These are phyloP conservation scores for Ectobius pallidus DNA, from an alignment of 2,888 invertebrate genomes.

Conservation along the genomic window DNA sequence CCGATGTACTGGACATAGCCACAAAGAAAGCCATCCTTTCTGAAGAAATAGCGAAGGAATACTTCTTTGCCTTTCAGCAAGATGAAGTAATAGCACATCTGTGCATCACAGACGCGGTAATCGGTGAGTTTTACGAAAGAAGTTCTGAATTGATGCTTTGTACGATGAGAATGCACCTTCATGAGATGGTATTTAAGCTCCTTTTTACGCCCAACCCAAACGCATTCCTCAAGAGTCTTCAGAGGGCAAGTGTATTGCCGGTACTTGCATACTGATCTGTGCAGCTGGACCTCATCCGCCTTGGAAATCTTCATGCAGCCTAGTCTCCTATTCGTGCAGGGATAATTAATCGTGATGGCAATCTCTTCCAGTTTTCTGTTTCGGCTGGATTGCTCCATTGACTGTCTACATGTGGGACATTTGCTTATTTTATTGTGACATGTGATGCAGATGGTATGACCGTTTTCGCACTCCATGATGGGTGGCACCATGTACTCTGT, in stretches of 20 bases:
- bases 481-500: neutral
- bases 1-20: neutral
- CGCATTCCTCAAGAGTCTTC: neutral
- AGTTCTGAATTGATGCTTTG: neutral
- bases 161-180: neutral
- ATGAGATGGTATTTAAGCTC: neutral
- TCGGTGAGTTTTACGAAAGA: neutral
- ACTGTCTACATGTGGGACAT: neutral
- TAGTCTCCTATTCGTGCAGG: neutral
- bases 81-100: neutral
- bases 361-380: neutral
- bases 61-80: neutral
- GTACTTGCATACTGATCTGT: neutral
- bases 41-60: neutral
- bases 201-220: neutral
- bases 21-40: neutral
- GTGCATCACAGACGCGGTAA: neutral
- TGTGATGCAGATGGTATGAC: neutral
- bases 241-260: neutral
- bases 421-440: neutral
- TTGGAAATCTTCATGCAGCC: neutral
- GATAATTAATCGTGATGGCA: neutral
- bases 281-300: neutral
- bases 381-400: neutral
- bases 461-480: neutral